Percentiles rank a stretch among this genome's conserved stretches.
These are phyloP conservation scores for Haliclystus octoradiatus DNA, from an alignment of 30 jellyfish, hydroid and myxozoan genomes.

Conservation along the genomic window DNA sequence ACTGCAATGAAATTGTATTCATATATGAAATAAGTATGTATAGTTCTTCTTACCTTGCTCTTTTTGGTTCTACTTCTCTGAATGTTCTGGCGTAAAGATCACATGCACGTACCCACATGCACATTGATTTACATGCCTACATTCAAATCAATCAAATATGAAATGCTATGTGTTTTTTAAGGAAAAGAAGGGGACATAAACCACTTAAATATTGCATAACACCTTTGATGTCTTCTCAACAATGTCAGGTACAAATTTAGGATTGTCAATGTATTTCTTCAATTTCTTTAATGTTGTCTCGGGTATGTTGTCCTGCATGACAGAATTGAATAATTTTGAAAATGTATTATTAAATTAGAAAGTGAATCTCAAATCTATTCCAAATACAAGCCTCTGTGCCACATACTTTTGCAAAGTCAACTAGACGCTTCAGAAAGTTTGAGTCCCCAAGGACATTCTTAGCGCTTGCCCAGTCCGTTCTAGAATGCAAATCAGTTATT, in stretches of 20 bases:
- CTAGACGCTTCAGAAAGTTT: constrained; percentile 50
- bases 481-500: background rate
- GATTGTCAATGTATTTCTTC: constrained; percentile 79
- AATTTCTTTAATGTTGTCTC: constrained; percentile 56
- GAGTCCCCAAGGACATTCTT: constrained; percentile 62
- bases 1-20: background rate
- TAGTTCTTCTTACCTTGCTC: constrained; percentile 44
- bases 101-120: constrained; percentile 93
- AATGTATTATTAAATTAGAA: too few species aligned
- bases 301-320: constrained; percentile 64
- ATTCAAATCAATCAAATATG: too few species aligned
- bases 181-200: too few species aligned
- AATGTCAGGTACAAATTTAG: constrained; percentile 63
- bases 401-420: constrained; percentile 72
- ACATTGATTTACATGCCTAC: constrained; percentile 89
- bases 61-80: constrained; percentile 70
- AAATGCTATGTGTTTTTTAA: too few species aligned
- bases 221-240: constrained; percentile 86
- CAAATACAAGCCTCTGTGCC: too few species aligned
- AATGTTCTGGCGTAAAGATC: constrained; percentile 64
- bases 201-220: too few species aligned
- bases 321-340: too few species aligned
- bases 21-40: background rate
- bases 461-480: constrained; percentile 88
- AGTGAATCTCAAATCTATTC: too few species aligned